phyloP scores from a whole-genome alignment of 2,113 vertebrate genomes.

The Sebastes schlegelii region DNA sequence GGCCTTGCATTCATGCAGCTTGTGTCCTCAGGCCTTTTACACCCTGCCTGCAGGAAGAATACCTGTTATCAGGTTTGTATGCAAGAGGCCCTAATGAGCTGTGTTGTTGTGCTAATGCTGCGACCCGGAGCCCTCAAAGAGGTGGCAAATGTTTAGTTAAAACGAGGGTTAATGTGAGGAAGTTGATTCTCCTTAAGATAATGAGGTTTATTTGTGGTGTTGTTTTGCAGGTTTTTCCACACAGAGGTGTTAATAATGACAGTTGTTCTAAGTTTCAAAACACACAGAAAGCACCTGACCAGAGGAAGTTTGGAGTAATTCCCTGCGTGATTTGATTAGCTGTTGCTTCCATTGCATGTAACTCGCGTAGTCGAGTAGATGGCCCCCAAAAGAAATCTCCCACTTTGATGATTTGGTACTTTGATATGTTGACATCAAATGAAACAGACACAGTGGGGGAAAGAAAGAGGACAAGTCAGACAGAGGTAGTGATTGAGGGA shows the following conservation, averaged over 20 bases:
- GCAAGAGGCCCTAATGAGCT: conserved; percentile 75
- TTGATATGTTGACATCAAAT: conserved; percentile 99
- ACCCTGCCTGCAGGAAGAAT: conserved; percentile 57
- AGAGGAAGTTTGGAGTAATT: conserved; percentile 69
- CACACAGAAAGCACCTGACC: background rate
- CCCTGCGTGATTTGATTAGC: conserved; percentile 83
- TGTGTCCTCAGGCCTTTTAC: conserved; percentile 77
- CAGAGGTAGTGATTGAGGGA: conserved; percentile 67
- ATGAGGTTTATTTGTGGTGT: conserved; percentile 29
- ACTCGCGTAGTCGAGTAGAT: conserved; percentile 82
- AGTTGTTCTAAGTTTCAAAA: conserved; percentile 4
- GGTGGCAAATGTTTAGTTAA: conserved; percentile 74
- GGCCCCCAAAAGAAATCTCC: conserved; percentile 92
- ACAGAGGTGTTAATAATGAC: background rate
- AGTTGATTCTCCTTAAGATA: conserved; percentile 72
- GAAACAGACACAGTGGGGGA: conserved; percentile 74
- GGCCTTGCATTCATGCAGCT: conserved; percentile 79
- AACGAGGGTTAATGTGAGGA: conserved; percentile 66
- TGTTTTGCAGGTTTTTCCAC: conserved; percentile 7
- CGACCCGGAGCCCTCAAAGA: conserved; percentile 60
- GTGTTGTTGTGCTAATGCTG: conserved; percentile 79
- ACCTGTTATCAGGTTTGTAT: conserved; percentile 78
- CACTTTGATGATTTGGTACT: conserved; percentile 96
- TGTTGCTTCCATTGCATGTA: conserved; percentile 87
- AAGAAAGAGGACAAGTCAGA: conserved; percentile 74